Evolutionary conservation across 2,113 vertebrate species (phyloP).

Genomic region (Riparia riparia): DNA sequence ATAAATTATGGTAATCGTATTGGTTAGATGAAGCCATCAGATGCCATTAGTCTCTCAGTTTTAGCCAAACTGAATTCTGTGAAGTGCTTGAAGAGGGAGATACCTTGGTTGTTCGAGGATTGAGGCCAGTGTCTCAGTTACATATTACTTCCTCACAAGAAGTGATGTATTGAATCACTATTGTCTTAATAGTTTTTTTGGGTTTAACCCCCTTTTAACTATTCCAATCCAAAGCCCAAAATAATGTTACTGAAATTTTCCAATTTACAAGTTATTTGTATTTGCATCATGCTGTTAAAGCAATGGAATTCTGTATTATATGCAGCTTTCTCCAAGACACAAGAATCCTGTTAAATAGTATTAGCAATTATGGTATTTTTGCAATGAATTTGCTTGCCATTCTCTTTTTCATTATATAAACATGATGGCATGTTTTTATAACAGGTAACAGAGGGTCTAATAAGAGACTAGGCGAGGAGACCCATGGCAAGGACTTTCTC

Average conservation of each 20-base stretch:
- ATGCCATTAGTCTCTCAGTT: neutral
- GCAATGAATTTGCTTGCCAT: neutral
- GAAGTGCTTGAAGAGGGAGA: neutral
- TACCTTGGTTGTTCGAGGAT: neutral
- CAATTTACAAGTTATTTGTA: neutral
- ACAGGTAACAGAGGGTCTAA: neutral
- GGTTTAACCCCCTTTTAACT: neutral
- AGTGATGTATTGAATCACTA: neutral
- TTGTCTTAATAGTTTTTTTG: neutral
- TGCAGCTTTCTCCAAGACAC: neutral
- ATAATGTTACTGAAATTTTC: neutral
- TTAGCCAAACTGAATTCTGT: neutral
- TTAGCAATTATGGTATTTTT: neutral
- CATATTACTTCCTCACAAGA: neutral
- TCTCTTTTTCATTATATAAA: neutral
- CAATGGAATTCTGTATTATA: neutral
- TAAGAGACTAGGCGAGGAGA: neutral
- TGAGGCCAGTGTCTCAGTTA: neutral
- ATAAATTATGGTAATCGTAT: neutral
- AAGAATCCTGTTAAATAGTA: neutral
- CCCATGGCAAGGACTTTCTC: neutral
- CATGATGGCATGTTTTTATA: neutral
- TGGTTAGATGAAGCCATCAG: neutral
- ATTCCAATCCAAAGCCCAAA: neutral
- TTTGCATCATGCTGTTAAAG: neutral